phyloP scores from a whole-genome alignment of 2,113 vertebrate species.

The Dasyornis broadbenti region DNA sequence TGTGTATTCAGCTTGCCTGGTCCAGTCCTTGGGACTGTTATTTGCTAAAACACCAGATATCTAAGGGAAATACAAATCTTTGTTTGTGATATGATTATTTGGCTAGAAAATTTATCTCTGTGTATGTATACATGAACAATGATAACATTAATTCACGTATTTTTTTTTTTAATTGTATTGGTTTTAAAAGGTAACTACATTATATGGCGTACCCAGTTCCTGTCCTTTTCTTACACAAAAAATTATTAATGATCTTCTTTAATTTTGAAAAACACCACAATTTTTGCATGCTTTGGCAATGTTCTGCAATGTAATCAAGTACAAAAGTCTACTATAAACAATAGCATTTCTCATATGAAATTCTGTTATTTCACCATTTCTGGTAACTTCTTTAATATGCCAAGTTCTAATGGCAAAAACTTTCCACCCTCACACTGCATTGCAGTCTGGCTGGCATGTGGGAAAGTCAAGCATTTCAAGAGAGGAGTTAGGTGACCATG shows the following conservation, averaged over 20 bases:
- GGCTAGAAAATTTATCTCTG: not conserved
- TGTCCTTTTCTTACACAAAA: not conserved
- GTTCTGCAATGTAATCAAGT: not conserved
- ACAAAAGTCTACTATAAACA: not conserved
- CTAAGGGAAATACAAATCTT: not conserved
- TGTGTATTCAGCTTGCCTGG: not conserved
- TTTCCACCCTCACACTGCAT: not conserved
- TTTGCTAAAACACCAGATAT: not conserved
- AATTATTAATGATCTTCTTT: not conserved
- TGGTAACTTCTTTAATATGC: not conserved
- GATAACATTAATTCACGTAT: not conserved
- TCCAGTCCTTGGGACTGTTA: not conserved
- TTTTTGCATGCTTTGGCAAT: not conserved
- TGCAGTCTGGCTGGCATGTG: not conserved
- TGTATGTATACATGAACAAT: not conserved
- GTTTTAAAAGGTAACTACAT: not conserved
- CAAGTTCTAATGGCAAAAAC: not conserved
- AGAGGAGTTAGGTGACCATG: accelerated
- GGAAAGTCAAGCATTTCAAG: not conserved
- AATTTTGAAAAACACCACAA: not conserved
- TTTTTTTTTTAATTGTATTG: not conserved
- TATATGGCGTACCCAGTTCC: not conserved
- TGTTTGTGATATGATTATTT: not conserved
- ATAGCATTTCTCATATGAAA: not conserved
- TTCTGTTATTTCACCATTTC: not conserved